These are phyloP conservation scores for Otolemur garnettii DNA, from an alignment of 2,113 vertebrate genomes.

Conservation along the genomic window DNA sequence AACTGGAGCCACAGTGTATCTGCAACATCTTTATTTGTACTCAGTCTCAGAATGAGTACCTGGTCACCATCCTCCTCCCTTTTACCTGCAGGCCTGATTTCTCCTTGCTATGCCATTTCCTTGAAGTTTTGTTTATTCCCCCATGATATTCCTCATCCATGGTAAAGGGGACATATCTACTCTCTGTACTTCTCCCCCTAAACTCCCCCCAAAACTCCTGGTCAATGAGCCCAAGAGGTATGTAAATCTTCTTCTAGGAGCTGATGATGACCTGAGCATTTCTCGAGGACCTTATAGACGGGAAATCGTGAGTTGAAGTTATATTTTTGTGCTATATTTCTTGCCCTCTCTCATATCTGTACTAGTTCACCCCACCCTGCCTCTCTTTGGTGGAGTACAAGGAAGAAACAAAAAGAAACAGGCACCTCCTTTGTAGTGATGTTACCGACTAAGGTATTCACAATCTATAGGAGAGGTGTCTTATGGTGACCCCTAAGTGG, in stretches of 20 bases:
- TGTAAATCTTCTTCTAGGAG: not conserved
- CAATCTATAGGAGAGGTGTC: not conserved
- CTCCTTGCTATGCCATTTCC: not conserved
- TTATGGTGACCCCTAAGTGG: too few relatives aligned
- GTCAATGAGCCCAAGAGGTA: not conserved
- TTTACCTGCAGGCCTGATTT: not conserved
- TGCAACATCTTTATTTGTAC: not conserved
- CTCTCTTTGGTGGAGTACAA: not conserved
- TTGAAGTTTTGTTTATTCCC: not conserved
- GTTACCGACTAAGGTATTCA: not conserved
- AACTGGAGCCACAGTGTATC: not conserved
- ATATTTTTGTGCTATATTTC: not conserved
- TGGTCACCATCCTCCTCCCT: not conserved
- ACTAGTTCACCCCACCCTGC: not conserved
- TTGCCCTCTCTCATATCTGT: not conserved
- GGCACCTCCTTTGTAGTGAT: not conserved
- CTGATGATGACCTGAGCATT: not conserved
- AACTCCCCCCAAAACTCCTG: not conserved
- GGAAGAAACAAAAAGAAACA: slow-evolving; percentile 1
- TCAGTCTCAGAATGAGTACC: not conserved
- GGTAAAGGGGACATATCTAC: too few relatives aligned
- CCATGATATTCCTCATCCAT: not conserved
- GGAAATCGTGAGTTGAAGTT: not conserved
- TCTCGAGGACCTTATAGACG: not conserved
- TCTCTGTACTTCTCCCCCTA: not conserved